Evolutionary conservation across 2,797 vertebrate species (phyloP).

Genomic region (Trachurus trachurus): DNA sequence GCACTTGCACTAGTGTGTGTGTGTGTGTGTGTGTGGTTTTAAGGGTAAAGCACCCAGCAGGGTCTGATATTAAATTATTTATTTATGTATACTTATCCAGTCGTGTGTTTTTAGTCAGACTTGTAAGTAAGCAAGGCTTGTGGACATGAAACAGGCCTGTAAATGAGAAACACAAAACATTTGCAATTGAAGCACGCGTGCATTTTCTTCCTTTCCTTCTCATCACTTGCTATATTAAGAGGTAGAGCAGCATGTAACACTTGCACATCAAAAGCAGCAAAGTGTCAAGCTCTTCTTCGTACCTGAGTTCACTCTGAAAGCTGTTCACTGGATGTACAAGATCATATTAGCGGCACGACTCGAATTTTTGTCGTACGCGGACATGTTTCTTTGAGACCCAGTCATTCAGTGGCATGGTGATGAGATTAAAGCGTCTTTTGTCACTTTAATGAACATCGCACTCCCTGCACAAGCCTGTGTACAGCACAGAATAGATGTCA

Average conservation of each 20-base stretch:
- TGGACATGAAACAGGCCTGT: not conserved
- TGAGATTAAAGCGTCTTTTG: constrained; percentile 56
- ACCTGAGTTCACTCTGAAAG: constrained; percentile 44
- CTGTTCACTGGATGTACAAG: constrained; percentile 20
- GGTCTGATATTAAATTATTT: not conserved
- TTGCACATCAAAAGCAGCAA: constrained; percentile 29
- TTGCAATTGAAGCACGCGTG: not conserved
- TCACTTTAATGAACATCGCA: constrained; percentile 39
- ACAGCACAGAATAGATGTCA: constrained; percentile 38
- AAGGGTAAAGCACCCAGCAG: constrained; percentile 11
- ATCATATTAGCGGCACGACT: constrained; percentile 27
- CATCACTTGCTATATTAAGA: constrained; percentile 7
- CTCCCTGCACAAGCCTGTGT: constrained; percentile 21
- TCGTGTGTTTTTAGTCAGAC: not conserved
- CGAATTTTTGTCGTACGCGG: not conserved
- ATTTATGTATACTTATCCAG: not conserved
- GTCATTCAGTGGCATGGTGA: constrained; percentile 31
- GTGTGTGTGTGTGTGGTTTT: not conserved
- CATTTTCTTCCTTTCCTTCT: not conserved
- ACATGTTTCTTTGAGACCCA: constrained; percentile 26
- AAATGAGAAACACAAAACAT: constrained; percentile 1
- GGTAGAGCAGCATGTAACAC: constrained; percentile 7
- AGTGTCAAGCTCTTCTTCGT: constrained; percentile 22
- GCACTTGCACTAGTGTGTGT: not conserved
- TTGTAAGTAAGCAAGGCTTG: not conserved